Percentiles rank a stretch among this genome's conserved stretches.
Evolutionary conservation across 2,888 invertebrate genomes (phyloP).

Genomic region (Julus scanicus): DNA sequence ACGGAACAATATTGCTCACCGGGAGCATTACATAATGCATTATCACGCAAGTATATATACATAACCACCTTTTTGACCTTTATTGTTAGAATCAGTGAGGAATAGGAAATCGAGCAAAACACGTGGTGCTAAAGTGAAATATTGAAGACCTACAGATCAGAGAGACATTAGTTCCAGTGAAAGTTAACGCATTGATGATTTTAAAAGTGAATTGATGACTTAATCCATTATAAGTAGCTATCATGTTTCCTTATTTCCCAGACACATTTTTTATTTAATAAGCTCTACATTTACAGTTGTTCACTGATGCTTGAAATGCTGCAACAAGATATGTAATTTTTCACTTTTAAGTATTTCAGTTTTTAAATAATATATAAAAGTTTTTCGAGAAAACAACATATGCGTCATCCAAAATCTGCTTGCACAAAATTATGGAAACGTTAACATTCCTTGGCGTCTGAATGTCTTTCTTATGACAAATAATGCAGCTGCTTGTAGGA

Average conservation of each 20-base stretch:
- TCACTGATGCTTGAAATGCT: neutral
- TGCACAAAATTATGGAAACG: neutral
- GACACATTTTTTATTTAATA: too few species aligned
- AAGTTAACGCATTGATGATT: neutral
- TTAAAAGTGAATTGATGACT: neutral
- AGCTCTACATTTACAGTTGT: too few species aligned
- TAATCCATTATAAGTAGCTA: neutral
- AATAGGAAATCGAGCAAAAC: neutral
- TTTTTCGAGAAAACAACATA: neutral
- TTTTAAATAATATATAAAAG: neutral
- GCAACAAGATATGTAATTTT: neutral
- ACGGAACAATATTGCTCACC: neutral
- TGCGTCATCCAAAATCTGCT: neutral
- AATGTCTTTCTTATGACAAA: neutral
- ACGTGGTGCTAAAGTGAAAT: neutral
- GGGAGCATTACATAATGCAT: neutral
- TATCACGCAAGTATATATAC: neutral
- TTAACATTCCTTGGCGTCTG: conserved; percentile 5
- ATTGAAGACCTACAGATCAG: neutral
- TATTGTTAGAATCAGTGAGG: neutral
- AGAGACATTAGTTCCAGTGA: neutral
- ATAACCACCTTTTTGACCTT: neutral
- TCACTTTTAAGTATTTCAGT: neutral
- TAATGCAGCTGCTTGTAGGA: neutral
- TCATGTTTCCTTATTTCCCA: too few species aligned